A percentile compares a stretch with the other conserved stretches of the same genome.
Conservation (phyloP, 2,888 invertebrate genomes). For the Drosophila paramelanica region DNA sequence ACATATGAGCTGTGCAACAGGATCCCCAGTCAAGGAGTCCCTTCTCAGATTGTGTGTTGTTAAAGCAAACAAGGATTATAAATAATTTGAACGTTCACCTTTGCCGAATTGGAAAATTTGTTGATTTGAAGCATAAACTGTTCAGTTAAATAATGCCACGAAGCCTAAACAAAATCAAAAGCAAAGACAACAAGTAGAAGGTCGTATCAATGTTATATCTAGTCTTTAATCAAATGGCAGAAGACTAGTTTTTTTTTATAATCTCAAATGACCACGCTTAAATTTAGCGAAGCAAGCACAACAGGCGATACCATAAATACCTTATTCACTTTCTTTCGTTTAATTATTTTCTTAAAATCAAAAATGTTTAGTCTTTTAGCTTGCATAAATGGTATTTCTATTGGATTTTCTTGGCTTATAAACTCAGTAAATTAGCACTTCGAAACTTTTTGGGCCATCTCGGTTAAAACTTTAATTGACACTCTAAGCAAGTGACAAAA, state of each 20-base stretch:
- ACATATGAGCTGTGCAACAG: not conserved
- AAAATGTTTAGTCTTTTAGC: not conserved
- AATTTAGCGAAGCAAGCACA: too few species aligned
- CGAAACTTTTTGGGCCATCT: conserved; percentile 25
- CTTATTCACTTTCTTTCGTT: not conserved
- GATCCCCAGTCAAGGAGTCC: not conserved
- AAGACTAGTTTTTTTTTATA: not conserved
- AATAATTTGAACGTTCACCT: not conserved
- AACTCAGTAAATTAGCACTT: conserved; percentile 28
- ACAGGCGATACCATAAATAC: too few species aligned
- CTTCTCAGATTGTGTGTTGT: conserved; percentile 7
- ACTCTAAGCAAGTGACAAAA: conserved; percentile 17
- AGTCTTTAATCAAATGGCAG: too few species aligned
- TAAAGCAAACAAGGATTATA: conserved; percentile 12
- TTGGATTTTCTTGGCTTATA: conserved; percentile 1
- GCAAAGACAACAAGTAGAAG: not conserved
- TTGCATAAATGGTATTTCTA: not conserved
- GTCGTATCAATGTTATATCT: not conserved
- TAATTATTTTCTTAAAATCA: too few species aligned
- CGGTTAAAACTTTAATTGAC: conserved; percentile 39
- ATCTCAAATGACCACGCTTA: too few species aligned
- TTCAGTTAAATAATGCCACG: too few species aligned
- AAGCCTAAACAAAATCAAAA: not conserved
- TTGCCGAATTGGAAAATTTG: conserved; percentile 1
- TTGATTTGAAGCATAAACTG: conserved; percentile 3